Percentiles rank a stretch among this genome's conserved stretches.
Evolutionary conservation across 2,888 invertebrate genomes (phyloP).

Genomic region (Bibio marci): DNA sequence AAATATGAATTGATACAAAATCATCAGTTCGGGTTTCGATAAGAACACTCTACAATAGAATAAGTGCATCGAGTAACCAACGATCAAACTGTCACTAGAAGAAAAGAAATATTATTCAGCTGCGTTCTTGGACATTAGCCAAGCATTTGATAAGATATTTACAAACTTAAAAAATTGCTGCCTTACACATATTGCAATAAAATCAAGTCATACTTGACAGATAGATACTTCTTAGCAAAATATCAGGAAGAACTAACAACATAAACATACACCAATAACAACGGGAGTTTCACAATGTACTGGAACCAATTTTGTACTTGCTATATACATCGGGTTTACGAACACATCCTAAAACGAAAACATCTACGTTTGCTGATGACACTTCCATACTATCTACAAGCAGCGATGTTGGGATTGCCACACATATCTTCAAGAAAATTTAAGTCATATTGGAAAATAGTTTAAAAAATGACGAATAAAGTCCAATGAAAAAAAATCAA

Average conservation of each 20-base stretch:
- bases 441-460: background rate
- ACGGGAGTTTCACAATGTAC: slow-evolving; percentile 12
- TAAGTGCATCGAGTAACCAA: background rate
- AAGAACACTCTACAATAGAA: background rate
- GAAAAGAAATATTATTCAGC: background rate
- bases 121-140: slow-evolving; percentile 2
- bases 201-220: slow-evolving; percentile 2
- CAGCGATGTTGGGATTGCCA: background rate
- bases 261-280: background rate
- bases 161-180: background rate
- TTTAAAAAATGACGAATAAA: too few relatives aligned
- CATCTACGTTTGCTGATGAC: slow-evolving; percentile 13
- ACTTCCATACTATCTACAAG: slow-evolving; percentile 6
- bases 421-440: background rate
- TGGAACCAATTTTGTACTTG: slow-evolving; percentile 10
- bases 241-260: slow-evolving; percentile 1
- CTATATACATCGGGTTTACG: slow-evolving; percentile 11
- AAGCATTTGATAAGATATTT: slow-evolving; percentile 2
- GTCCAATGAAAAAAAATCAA: too few relatives aligned
- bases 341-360: slow-evolving; percentile 4
- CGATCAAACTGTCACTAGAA: background rate
- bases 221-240: slow-evolving; percentile 5
- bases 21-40: background rate
- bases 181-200: background rate
- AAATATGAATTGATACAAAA: background rate